Conservation (phyloP, 2,113 vertebrate species). For the Nycticorax nycticorax region DNA sequence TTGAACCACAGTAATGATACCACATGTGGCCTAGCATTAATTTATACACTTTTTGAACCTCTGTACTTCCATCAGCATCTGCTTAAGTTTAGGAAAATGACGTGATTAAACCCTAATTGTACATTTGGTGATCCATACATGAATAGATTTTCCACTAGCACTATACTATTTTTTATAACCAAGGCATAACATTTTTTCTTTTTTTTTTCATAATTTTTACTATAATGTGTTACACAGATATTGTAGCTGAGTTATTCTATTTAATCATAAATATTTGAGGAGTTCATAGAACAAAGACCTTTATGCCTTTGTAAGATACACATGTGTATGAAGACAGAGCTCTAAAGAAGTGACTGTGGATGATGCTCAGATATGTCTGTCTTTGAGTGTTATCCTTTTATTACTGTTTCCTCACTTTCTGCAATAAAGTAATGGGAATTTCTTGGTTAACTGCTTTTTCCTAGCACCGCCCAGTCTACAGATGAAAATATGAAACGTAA, state of each 20-base stretch:
- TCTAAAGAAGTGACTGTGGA: background rate
- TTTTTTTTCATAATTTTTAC: background rate
- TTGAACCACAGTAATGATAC: background rate
- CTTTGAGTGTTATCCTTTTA: background rate
- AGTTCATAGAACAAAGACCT: background rate
- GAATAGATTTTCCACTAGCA: background rate
- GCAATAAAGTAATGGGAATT: background rate
- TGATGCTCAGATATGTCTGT: background rate
- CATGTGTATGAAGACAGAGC: background rate
- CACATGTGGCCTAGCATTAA: background rate
- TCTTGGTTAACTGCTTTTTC: background rate
- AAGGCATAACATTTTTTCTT: background rate
- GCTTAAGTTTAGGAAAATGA: background rate
- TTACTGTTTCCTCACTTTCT: background rate
- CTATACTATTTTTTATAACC: background rate
- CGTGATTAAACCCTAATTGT: background rate
- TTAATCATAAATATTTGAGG: background rate
- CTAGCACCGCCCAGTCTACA: background rate
- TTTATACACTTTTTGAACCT: background rate
- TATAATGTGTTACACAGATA: background rate
- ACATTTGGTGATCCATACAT: background rate
- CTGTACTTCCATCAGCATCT: background rate
- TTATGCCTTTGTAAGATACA: background rate
- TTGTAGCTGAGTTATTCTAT: background rate
- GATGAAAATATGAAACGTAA: background rate